Percentiles rank a stretch among this genome's conserved stretches.
Conservation (phyloP, 2,113 vertebrate genomes). For the Nibea albiflora region DNA sequence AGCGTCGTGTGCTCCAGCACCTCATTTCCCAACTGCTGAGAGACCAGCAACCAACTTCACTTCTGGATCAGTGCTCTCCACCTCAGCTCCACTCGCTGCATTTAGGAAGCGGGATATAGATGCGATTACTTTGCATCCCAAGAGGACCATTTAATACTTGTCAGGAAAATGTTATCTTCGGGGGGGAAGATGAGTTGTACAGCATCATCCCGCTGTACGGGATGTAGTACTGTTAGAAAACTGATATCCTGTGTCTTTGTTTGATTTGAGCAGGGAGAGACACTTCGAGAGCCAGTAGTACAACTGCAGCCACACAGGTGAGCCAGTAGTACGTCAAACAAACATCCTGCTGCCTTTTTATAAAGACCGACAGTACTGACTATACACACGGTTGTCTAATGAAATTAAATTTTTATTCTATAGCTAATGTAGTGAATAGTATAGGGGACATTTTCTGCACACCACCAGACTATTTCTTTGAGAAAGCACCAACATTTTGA, state of each 20-base stretch:
- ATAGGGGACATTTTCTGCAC: neutral
- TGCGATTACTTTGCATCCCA: constrained; percentile 10
- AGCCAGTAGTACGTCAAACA: neutral
- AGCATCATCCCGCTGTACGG: neutral
- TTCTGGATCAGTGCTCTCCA: constrained; percentile 48
- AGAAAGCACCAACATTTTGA: neutral
- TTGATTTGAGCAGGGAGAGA: constrained; percentile 66
- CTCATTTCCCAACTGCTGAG: constrained; percentile 48
- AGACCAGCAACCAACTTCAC: constrained; percentile 57
- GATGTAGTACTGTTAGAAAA: neutral
- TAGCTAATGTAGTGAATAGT: too few relatives aligned
- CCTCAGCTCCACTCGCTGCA: constrained; percentile 30
- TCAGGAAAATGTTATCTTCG: constrained; percentile 42
- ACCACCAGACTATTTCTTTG: neutral
- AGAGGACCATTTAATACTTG: constrained; percentile 36
- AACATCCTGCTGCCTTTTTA: neutral
- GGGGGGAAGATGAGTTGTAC: constrained; percentile 9
- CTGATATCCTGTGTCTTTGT: constrained; percentile 27
- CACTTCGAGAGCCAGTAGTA: constrained; percentile 27
- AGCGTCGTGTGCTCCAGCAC: constrained; percentile 45
- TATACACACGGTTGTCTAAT: neutral
- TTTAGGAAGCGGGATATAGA: constrained; percentile 20
- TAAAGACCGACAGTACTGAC: neutral
- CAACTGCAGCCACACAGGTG: constrained; percentile 62
- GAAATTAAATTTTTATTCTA: too few relatives aligned